Evolutionary conservation across 2,888 invertebrate genomes (phyloP).

Genomic region (Leucophenga montana): DNA sequence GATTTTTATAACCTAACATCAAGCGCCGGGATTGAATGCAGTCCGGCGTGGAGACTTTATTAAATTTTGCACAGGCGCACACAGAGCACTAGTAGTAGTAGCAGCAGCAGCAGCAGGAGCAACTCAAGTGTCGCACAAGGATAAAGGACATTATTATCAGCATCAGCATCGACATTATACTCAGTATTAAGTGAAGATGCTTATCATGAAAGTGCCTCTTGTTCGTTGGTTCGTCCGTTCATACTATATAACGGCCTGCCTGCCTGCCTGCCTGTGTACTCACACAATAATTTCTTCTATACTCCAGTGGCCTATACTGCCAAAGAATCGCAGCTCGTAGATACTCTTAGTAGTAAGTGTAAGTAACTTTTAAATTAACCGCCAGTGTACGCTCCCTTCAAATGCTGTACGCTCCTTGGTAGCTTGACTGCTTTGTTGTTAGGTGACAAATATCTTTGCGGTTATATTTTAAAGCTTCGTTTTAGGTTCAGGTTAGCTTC

Average conservation of each 20-base stretch:
- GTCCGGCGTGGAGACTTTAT: slow-evolving; percentile 47
- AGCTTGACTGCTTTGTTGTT: slow-evolving; percentile 18
- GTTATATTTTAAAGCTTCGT: slow-evolving; percentile 32
- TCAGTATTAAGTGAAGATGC: slow-evolving; percentile 64
- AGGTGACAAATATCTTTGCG: slow-evolving; percentile 55
- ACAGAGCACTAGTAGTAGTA: neutral
- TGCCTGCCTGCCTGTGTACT: slow-evolving; percentile 1
- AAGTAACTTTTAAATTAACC: slow-evolving; percentile 25
- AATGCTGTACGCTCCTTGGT: neutral
- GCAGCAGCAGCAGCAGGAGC: slow-evolving; percentile 27
- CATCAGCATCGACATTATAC: slow-evolving; percentile 61
- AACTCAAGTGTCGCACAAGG: slow-evolving; percentile 40
- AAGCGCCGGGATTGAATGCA: slow-evolving; percentile 27
- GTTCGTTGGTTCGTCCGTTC: slow-evolving; percentile 20
- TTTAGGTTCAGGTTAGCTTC: slow-evolving; percentile 19
- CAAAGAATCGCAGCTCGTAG: slow-evolving; percentile 6
- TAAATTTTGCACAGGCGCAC: slow-evolving; percentile 50
- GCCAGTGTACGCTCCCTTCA: neutral
- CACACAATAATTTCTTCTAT: too few species aligned
- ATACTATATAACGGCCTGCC: slow-evolving; percentile 27
- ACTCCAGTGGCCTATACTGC: neutral
- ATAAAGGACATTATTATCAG: slow-evolving; percentile 62
- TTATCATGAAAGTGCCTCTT: slow-evolving; percentile 48
- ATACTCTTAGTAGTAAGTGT: slow-evolving; percentile 48
- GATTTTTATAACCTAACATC: slow-evolving; percentile 34